phyloP scores from a whole-genome alignment of 2,888 invertebrate species.

The Drosophila macrospina region DNA sequence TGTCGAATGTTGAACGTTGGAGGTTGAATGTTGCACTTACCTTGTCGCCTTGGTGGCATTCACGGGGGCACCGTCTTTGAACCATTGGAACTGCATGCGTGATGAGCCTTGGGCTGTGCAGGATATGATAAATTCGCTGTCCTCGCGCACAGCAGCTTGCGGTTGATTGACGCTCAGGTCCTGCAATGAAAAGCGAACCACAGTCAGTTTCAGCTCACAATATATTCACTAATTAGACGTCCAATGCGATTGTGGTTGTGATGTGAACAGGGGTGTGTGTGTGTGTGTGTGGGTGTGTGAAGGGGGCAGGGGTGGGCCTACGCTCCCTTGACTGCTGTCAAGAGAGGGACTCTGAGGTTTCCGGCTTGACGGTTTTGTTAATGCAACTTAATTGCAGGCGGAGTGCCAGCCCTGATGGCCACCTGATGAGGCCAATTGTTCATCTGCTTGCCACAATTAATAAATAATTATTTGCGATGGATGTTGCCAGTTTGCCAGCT shows the following conservation, averaged over 20 bases:
- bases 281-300: no score
- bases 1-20: background rate
- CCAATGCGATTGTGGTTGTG: constrained; percentile 2
- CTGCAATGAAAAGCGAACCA: constrained; percentile 79
- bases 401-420: constrained; percentile 15
- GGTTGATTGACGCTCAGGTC: constrained; percentile 87
- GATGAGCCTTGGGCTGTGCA: constrained; percentile 92
- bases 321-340: constrained; percentile 36
- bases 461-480: constrained; percentile 75
- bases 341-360: constrained; percentile 54
- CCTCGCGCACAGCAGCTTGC: constrained; percentile 87
- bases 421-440: constrained; percentile 72
- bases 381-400: constrained; percentile 69
- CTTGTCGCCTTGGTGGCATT: constrained; percentile 91
- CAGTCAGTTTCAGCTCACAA: constrained; percentile 35
- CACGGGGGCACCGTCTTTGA: constrained; percentile 91
- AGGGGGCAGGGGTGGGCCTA: no score
- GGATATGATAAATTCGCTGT: constrained; percentile 91
- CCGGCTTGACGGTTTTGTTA: constrained; percentile 66
- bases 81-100: constrained; percentile 91
- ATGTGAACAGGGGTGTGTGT: no score
- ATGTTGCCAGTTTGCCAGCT: constrained; percentile 34
- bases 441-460: constrained; percentile 71
- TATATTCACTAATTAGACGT: constrained; percentile 53
- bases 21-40: constrained; percentile 85